Evolutionary conservation across 2,888 invertebrate genomes (phyloP).

Genomic region (Cephalotes varians): DNA sequence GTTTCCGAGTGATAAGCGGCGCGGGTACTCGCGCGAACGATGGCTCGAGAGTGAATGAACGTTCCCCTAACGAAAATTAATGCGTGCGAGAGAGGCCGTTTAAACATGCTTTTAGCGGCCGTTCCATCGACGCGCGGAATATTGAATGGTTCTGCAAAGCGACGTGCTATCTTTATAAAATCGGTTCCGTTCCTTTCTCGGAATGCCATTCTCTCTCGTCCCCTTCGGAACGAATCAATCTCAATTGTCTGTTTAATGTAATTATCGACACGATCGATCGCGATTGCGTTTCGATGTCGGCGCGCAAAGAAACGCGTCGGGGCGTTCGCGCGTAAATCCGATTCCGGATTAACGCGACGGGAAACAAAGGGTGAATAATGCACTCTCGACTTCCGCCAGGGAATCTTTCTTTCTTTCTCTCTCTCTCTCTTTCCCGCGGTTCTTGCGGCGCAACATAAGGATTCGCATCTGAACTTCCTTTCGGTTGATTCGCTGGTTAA

Average conservation of each 20-base stretch:
- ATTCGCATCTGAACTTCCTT: slow-evolving; percentile 50
- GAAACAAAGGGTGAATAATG: slow-evolving; percentile 28
- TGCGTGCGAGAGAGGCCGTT: neutral
- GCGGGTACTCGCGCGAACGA: neutral
- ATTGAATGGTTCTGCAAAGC: neutral
- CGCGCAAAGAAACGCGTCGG: neutral
- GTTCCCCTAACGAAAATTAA: slow-evolving; percentile 10
- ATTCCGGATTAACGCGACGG: slow-evolving; percentile 19
- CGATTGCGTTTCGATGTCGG: slow-evolving; percentile 26
- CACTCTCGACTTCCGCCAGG: neutral
- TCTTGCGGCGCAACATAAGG: slow-evolving; percentile 32
- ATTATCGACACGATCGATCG: neutral
- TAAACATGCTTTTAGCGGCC: neutral
- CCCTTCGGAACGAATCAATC: neutral
- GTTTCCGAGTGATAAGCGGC: neutral
- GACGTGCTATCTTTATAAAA: neutral
- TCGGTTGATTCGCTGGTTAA: slow-evolving; percentile 76
- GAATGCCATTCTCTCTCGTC: neutral
- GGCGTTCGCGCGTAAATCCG: slow-evolving; percentile 17
- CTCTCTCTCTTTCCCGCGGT: neutral
- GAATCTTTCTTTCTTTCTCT: neutral
- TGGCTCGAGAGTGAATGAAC: neutral
- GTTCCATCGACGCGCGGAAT: slow-evolving; percentile 5
- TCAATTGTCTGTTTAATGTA: slow-evolving; percentile 18
- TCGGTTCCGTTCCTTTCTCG: neutral